These are phyloP conservation scores for Priocnemis perturbator DNA, from an alignment of 2,888 invertebrate species.

Conservation along the genomic window DNA sequence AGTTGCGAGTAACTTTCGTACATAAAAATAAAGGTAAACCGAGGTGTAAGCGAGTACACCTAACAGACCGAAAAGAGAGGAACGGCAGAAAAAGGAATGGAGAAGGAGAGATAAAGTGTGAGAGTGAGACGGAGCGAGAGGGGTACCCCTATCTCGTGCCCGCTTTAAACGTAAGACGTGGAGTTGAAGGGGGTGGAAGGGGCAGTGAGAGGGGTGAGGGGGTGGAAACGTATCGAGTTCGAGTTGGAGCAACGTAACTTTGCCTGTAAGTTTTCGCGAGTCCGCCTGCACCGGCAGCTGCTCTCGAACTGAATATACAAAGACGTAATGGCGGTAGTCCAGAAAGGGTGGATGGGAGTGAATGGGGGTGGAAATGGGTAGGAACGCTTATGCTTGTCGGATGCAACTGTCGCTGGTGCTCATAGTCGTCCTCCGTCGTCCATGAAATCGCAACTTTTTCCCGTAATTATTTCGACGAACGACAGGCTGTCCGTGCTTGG, in stretches of 20 bases:
- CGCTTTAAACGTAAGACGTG: constrained; percentile 3
- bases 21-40: constrained; percentile 61
- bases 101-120: background rate
- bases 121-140: background rate
- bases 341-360: background rate
- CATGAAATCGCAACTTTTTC: too few relatives aligned
- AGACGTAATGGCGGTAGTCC: background rate
- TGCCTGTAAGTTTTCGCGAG: constrained; percentile 40
- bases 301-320: constrained; percentile 7
- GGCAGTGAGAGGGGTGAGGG: background rate
- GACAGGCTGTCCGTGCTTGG: too few relatives aligned
- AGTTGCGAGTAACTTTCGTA: constrained; percentile 19
- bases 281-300: constrained; percentile 6
- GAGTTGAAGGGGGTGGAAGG: constrained; percentile 2
- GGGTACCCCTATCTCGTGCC: constrained; percentile 42
- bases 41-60: background rate
- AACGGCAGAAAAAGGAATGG: background rate
- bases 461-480: too few relatives aligned
- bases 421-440: too few relatives aligned
- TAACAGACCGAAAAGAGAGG: background rate
- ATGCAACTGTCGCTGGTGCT: too few relatives aligned
- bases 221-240: constrained; percentile 45
- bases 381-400: background rate
- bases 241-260: constrained; percentile 54
- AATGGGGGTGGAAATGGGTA: background rate